Base-by-base conservation (phyloP, 2,113 vertebrate genomes). In the Nothocercus julius region DNA sequence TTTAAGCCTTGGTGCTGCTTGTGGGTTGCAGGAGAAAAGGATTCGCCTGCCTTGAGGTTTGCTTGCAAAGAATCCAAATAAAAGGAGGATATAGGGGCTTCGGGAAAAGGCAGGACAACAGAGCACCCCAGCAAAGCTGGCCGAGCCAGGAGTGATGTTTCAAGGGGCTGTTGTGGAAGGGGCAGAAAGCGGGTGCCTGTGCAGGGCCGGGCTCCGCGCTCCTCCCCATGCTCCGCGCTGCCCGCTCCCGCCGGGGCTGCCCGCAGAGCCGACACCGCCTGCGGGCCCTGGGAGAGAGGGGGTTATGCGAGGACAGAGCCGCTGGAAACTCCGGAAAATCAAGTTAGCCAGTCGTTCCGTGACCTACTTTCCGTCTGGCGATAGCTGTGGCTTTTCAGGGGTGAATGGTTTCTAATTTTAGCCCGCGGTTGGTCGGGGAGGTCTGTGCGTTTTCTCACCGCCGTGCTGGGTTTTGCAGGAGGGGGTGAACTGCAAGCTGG, bases 331-430 rank as follows among this genome's bases (percentile, higher is more conserved):
- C 95, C 42, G 67, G 96, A 93, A 95, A 96, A 96, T 96, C 95
- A 0, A 96, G 95, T 93, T 97, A 96, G 90, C 93, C 92, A 94
- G 77, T 83, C 90, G 53, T 83, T 95, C 93, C 64, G 51, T 95
- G 96, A 97, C 95, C 96, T 96, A 96, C 95, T 97, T 97, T 97
- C 88, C 86, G 96, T 93, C 87, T 94, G 93, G 93, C 45, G 13
- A 95, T 95, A 42, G 66, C 94, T 89, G 94, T 72, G 94, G 92
- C 94, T 96, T 78, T 80, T 91, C 94, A 93, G 86, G 94, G 92
- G 93, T 95, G 96, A 96, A 93, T 92, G 88, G 74, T 72, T 95
- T 79, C 94, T 97, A 97, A 95, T 96, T 97, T 97, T 97, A 96
- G 94, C 86, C 81, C 67, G n/a, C 49, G 92, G 92, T 90, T 96